Evolutionary conservation across 2,797 vertebrate genomes (phyloP).

Genomic region (Megalops cyprinoides): DNA sequence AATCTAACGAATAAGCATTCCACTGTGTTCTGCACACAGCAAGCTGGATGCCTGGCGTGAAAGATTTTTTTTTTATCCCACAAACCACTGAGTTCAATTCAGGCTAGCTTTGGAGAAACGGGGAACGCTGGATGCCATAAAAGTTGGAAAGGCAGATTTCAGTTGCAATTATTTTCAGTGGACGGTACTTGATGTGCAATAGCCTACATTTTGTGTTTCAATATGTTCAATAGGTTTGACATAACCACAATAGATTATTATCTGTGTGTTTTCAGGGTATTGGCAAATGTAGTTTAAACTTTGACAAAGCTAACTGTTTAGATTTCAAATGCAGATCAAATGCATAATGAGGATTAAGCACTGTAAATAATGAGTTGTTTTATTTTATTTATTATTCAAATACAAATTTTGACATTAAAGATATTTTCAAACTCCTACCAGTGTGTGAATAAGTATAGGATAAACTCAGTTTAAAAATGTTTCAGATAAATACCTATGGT

Average conservation of each 20-base stretch:
- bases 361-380: too few relatives aligned
- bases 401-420: too few relatives aligned
- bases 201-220: not conserved
- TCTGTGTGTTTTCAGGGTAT: not conserved
- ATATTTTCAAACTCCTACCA: too few relatives aligned
- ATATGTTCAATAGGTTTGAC: not conserved
- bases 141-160: not conserved
- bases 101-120: conserved; percentile 20
- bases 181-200: not conserved
- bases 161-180: not conserved
- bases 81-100: conserved; percentile 24
- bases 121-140: not conserved
- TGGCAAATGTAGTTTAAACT: not conserved
- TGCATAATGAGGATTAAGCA: not conserved
- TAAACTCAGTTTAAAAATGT: too few relatives aligned
- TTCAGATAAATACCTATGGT: not conserved
- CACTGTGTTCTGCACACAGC: not conserved
- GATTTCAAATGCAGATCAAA: not conserved
- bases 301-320: not conserved
- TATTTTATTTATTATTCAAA: too few relatives aligned
- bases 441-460: too few relatives aligned
- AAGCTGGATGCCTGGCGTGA: not conserved
- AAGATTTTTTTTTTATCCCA: not conserved
- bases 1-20: conserved; percentile 20
- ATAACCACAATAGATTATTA: not conserved